phyloP scores from a whole-genome alignment of 2,113 vertebrate genomes.

The Otis tarda region DNA sequence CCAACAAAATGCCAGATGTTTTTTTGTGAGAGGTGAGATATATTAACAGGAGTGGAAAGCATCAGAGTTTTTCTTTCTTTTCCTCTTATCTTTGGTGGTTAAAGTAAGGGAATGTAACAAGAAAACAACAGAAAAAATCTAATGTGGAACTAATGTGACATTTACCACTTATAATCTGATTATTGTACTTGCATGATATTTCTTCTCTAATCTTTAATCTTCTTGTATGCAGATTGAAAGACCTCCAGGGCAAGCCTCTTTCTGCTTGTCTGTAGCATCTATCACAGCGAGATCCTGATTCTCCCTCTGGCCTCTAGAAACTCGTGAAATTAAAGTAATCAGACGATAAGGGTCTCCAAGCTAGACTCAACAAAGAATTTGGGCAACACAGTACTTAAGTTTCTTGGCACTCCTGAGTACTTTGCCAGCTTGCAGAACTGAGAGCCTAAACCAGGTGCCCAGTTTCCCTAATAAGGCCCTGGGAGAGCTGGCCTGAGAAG shows the following conservation, averaged over 20 bases:
- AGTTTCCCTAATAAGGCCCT: not conserved
- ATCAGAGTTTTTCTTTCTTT: not conserved
- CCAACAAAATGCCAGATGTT: not conserved
- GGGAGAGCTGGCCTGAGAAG: not conserved
- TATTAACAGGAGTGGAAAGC: not conserved
- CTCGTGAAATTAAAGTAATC: conserved; percentile 14
- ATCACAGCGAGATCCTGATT: not conserved
- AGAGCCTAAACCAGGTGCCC: not conserved
- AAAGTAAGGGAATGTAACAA: not conserved
- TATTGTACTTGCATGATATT: conserved; percentile 14
- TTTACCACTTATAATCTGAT: conserved; percentile 54
- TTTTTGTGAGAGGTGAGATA: not conserved
- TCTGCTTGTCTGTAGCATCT: not conserved
- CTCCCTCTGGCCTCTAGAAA: not conserved
- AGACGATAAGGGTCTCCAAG: not conserved
- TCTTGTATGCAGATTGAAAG: conserved; percentile 32
- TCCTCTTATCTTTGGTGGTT: not conserved
- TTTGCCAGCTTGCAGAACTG: not conserved
- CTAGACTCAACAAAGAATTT: not conserved
- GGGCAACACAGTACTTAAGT: not conserved
- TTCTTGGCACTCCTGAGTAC: not conserved
- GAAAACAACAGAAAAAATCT: not conserved
- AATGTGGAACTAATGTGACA: conserved; percentile 52
- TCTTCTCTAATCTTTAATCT: conserved; percentile 46
- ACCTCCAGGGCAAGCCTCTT: conserved; percentile 27